These are phyloP conservation scores for Coenonympha arcania DNA, from an alignment of 2,888 invertebrate species.

Conservation along the genomic window DNA sequence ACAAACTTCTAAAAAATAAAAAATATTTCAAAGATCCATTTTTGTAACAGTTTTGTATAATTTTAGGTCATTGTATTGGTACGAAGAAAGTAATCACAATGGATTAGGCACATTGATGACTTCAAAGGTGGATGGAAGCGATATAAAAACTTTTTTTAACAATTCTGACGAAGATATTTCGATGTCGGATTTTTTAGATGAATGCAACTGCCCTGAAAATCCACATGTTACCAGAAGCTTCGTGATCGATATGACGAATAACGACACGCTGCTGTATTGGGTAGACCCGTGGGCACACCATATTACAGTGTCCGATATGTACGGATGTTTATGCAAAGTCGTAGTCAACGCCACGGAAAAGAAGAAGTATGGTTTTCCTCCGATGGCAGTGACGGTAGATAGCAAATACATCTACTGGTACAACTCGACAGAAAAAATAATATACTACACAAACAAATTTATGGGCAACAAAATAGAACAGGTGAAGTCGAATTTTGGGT, in stretches of 20 bases:
- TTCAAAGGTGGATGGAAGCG: conserved; percentile 73
- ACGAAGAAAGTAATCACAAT: conserved; percentile 77
- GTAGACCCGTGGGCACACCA: conserved; percentile 75
- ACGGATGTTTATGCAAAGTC: conserved; percentile 78
- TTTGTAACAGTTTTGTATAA: background rate
- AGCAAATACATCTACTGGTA: conserved; percentile 84
- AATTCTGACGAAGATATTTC: conserved; percentile 37
- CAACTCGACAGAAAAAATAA: conserved; percentile 73
- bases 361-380: conserved; percentile 73
- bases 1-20: background rate
- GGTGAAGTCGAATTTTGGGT: conserved; percentile 67
- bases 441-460: conserved; percentile 76
- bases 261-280: conserved; percentile 75
- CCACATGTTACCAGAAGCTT: conserved; percentile 77
- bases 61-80: conserved; percentile 82
- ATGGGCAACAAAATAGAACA: conserved; percentile 60
- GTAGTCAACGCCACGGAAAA: conserved; percentile 71
- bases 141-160: conserved; percentile 74
- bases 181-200: conserved; percentile 29
- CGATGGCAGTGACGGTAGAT: conserved; percentile 80
- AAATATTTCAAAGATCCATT: background rate
- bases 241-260: conserved; percentile 79
- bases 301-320: conserved; percentile 77
- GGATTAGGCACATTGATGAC: conserved; percentile 77
- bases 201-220: conserved; percentile 79